Conservation (phyloP, 1,140 invertebrate genomes). For the Sitobion miscanthi region DNA sequence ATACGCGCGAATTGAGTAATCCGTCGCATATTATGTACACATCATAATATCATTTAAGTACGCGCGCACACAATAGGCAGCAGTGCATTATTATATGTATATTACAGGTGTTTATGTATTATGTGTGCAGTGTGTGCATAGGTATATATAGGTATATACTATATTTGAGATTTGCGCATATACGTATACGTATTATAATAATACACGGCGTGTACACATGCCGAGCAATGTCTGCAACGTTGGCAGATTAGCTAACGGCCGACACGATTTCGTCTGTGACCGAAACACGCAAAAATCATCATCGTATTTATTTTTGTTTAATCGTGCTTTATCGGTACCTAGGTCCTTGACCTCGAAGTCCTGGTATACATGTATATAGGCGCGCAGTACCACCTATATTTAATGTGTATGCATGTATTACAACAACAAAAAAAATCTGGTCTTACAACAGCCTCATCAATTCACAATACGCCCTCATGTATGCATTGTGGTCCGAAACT, state of each 20-base stretch:
- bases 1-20: conserved; percentile 15
- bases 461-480: conserved; percentile 18
- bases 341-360: conserved; percentile 40
- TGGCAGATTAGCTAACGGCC: neutral
- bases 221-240: neutral
- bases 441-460: conserved; percentile 24
- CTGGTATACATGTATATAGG: neutral
- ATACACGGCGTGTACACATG: neutral
- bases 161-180: no score
- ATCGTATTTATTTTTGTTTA: conserved; percentile 20
- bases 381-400: neutral
- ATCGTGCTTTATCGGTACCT: conserved; percentile 19
- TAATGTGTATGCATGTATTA: neutral
- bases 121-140: neutral
- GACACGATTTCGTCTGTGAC: conserved; percentile 14
- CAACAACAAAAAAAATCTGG: neutral
- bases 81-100: no score
- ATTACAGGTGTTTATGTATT: neutral
- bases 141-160: neutral
- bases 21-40: neutral
- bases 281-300: conserved; percentile 16
- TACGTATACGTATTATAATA: no score
- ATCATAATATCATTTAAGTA: no score
- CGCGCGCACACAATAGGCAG: neutral
- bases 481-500: neutral